Conservation (phyloP, 2,888 invertebrate species). For the Lymantria monacha region DNA sequence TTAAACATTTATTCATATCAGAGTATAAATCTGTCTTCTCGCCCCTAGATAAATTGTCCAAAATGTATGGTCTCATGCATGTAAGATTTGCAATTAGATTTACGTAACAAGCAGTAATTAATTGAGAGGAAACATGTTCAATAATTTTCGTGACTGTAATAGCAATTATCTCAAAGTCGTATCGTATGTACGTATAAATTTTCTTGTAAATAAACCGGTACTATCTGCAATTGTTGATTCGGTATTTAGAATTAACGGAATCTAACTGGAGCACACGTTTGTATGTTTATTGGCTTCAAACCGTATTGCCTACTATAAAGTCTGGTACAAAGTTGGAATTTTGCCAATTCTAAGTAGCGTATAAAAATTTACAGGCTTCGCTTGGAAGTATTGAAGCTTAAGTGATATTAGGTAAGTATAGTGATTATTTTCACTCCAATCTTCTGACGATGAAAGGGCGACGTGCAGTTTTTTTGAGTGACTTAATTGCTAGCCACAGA, state of each 20-base stretch:
- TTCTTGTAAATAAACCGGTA: conserved; percentile 17
- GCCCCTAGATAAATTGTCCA: too few species aligned
- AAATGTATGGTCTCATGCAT: too few species aligned
- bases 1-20: too few species aligned
- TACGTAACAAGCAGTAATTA: too few species aligned
- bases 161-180: background rate
- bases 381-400: background rate
- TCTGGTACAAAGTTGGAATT: conserved; percentile 44
- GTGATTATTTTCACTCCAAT: too few species aligned
- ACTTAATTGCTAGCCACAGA: too few species aligned
- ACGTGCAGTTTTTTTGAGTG: too few species aligned
- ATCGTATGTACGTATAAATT: background rate
- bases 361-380: background rate
- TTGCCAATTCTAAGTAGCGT: conserved; percentile 32
- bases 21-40: too few species aligned
- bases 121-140: too few species aligned
- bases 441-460: too few species aligned
- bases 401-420: too few species aligned
- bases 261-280: conserved; percentile 30
- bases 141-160: background rate
- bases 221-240: conserved; percentile 20
- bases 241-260: conserved; percentile 21
- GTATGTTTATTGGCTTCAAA: conserved; percentile 40
- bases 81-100: too few species aligned
- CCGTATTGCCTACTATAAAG: conserved; percentile 39